phyloP scores from a whole-genome alignment of 1,140 invertebrate species.

The Sarcophaga peregrina region DNA sequence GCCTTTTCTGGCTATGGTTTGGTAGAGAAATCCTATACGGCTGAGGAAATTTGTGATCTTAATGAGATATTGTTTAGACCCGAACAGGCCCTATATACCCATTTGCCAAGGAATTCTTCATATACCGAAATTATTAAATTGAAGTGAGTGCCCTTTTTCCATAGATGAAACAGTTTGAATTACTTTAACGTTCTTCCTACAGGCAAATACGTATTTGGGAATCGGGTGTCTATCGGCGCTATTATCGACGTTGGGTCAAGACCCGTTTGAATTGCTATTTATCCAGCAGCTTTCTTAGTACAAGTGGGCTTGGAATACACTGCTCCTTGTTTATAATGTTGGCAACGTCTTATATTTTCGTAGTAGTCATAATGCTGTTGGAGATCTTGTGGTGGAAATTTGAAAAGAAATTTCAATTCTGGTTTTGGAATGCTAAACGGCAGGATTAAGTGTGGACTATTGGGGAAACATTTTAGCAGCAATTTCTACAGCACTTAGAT shows the following conservation, averaged over 20 bases:
- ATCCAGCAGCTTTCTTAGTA: conserved; percentile 56
- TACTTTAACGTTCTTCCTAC: not conserved
- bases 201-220: conserved; percentile 56
- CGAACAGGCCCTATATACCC: conserved; percentile 53
- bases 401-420: not conserved
- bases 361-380: conserved; percentile 52
- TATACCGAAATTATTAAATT: conserved; percentile 58
- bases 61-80: conserved; percentile 59
- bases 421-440: not conserved
- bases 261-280: conserved; percentile 55
- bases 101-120: conserved; percentile 57
- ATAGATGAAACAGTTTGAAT: not conserved
- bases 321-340: conserved; percentile 62
- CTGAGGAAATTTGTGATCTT: conserved; percentile 60
- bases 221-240: conserved; percentile 57
- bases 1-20: conserved; percentile 54
- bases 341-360: conserved; percentile 53
- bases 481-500: too few species aligned
- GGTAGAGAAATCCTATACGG: conserved; percentile 54
- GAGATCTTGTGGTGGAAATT: conserved; percentile 12
- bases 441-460: not conserved
- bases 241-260: conserved; percentile 54
- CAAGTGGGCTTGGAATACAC: conserved; percentile 63
- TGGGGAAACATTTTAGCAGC: too few species aligned
- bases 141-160: conserved; percentile 45